Percentiles rank a stretch among this genome's conserved stretches.
Conservation (phyloP, 2,113 vertebrate genomes). For the Charadrius vociferus region DNA sequence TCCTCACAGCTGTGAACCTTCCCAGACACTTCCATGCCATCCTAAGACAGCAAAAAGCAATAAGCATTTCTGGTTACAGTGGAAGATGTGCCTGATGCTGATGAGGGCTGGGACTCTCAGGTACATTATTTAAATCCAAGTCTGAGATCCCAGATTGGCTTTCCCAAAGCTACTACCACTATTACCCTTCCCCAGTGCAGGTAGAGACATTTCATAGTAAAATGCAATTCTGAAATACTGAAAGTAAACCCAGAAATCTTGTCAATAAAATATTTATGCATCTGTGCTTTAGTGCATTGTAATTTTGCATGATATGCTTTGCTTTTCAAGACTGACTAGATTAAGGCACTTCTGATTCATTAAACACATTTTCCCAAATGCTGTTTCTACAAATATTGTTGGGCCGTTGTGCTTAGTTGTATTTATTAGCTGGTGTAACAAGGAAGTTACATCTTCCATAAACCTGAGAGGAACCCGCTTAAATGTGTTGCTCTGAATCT, state of each 20-base stretch:
- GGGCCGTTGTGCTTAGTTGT: slow-evolving; percentile 10
- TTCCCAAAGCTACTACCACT: not conserved
- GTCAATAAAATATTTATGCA: slow-evolving; percentile 28
- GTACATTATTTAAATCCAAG: not conserved
- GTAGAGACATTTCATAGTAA: not conserved
- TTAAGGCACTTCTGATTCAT: slow-evolving; percentile 53
- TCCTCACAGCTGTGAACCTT: not conserved
- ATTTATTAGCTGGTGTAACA: slow-evolving; percentile 55
- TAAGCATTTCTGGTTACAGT: not conserved
- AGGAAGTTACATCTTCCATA: not conserved
- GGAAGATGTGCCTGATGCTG: not conserved
- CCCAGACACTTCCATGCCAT: not conserved
- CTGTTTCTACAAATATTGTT: slow-evolving; percentile 33
- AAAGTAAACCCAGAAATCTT: not conserved
- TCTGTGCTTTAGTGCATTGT: slow-evolving; percentile 29
- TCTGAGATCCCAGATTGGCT: not conserved
- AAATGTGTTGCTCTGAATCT: slow-evolving; percentile 16
- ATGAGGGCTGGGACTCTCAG: not conserved
- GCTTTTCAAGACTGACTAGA: slow-evolving; percentile 52
- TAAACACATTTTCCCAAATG: slow-evolving; percentile 37
- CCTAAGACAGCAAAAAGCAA: not conserved
- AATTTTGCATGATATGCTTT: slow-evolving; percentile 38
- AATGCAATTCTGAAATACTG: not conserved
- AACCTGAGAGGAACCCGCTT: not conserved
- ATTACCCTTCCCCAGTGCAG: not conserved